These are phyloP conservation scores for Tubulanus polymorphus DNA, from an alignment of 2,888 invertebrate species.

Conservation along the genomic window DNA sequence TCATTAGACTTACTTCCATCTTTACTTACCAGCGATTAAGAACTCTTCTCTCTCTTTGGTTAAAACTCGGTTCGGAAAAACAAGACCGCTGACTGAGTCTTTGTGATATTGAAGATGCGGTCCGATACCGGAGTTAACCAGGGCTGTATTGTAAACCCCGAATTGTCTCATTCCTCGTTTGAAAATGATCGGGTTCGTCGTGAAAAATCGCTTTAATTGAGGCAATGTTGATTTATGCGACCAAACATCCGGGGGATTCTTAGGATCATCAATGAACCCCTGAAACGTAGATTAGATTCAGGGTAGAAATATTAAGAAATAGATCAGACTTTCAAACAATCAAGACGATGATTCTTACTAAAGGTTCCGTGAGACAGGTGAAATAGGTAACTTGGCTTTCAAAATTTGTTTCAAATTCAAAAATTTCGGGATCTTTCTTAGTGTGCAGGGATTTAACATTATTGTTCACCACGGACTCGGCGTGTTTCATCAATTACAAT, in stretches of 20 bases:
- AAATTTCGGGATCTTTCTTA: too few species aligned
- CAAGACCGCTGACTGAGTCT: constrained; percentile 14
- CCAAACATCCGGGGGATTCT: constrained; percentile 32
- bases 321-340: too few species aligned
- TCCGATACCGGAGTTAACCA: constrained; percentile 29
- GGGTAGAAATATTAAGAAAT: too few species aligned
- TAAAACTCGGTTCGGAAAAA: constrained; percentile 28
- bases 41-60: constrained; percentile 21
- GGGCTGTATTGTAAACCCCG: constrained; percentile 28
- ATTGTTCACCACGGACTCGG: too few species aligned
- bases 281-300: too few species aligned
- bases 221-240: constrained; percentile 27
- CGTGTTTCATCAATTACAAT: too few species aligned
- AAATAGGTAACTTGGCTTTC: too few species aligned
- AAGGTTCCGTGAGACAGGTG: too few species aligned
- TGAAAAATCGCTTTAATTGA: constrained; percentile 19
- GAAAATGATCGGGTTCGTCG: constrained; percentile 17
- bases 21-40: constrained; percentile 29
- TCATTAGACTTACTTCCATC: too few species aligned
- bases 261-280: constrained; percentile 31
- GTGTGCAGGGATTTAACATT: background rate
- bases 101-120: constrained; percentile 18
- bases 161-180: constrained; percentile 36
- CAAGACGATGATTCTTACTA: too few species aligned
- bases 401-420: too few species aligned